phyloP scores from a whole-genome alignment of 2,888 invertebrate species.

The Ophion slaviceki region DNA sequence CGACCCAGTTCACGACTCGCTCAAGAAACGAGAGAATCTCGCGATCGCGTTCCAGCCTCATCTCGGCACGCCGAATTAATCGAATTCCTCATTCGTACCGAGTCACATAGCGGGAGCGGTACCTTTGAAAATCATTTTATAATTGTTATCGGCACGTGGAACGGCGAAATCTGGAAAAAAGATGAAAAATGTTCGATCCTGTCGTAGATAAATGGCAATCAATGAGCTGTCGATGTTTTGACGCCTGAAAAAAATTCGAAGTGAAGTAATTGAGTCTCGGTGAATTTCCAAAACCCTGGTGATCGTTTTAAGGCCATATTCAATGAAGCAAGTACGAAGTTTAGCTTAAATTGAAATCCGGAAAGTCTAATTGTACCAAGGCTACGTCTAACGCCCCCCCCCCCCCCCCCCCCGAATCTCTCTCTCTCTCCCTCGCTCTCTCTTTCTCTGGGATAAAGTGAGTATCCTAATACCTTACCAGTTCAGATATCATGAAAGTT shows the following conservation, averaged over 20 bases:
- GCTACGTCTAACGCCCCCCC: no score
- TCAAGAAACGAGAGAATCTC: conserved; percentile 40
- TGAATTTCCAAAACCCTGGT: not conserved
- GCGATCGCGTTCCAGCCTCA: conserved; percentile 40
- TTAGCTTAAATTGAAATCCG: not conserved
- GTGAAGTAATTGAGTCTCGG: not conserved
- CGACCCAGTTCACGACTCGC: conserved; percentile 60
- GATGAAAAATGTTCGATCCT: not conserved
- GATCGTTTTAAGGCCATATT: not conserved
- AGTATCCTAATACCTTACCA: no score
- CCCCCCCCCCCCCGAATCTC: no score
- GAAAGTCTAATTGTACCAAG: no score
- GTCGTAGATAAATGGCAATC: not conserved
- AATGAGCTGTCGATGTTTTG: not conserved
- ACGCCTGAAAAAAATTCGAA: not conserved
- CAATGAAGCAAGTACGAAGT: not conserved
- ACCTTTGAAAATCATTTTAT: conserved; percentile 46
- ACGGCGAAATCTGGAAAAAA: not conserved
- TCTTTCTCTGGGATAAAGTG: no score
- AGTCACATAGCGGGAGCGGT: conserved; percentile 24
- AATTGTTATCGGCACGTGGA: conserved; percentile 11
- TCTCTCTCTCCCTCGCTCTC: no score
- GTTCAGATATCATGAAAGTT: no score
- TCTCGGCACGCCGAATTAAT: conserved; percentile 57
- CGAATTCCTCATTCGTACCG: conserved; percentile 51